phyloP scores from a whole-genome alignment of 1,140 invertebrate species.

The Tribolium castaneum region DNA sequence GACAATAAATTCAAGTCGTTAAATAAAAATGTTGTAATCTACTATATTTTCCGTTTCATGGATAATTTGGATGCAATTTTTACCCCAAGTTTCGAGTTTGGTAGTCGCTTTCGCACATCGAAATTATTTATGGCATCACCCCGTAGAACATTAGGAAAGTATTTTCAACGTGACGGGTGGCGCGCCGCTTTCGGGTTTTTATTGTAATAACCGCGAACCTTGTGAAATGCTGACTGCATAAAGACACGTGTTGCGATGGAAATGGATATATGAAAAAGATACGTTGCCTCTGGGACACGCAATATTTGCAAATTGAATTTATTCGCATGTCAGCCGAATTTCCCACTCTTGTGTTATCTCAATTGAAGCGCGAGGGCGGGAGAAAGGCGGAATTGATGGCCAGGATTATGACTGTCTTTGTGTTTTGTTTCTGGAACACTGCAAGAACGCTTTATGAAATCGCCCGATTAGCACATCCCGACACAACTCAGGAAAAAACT shows the following conservation, averaged over 20 bases:
- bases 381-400: conserved; percentile 16
- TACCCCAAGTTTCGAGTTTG: conserved; percentile 47
- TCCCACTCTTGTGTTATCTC: conserved; percentile 23
- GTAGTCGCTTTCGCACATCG: conserved; percentile 53
- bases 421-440: neutral
- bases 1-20: conserved; percentile 51
- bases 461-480: too few species aligned
- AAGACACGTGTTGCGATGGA: conserved; percentile 49
- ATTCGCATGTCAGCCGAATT: conserved; percentile 43
- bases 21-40: conserved; percentile 55
- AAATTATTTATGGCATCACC: conserved; percentile 50
- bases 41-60: conserved; percentile 55
- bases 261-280: conserved; percentile 47
- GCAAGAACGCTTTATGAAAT: too few species aligned
- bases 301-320: conserved; percentile 51
- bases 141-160: conserved; percentile 45
- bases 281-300: conserved; percentile 46
- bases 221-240: conserved; percentile 50
- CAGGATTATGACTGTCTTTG: conserved; percentile 9
- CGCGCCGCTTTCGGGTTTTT: conserved; percentile 45
- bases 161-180: conserved; percentile 41
- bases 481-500: too few species aligned
- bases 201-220: conserved; percentile 53
- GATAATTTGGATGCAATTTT: conserved; percentile 53
- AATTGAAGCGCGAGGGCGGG: conserved; percentile 18